Percentiles rank a stretch among this genome's conserved stretches.
phyloP scores from a whole-genome alignment of 2,888 invertebrate genomes.

The Oxycera nigricornis region DNA sequence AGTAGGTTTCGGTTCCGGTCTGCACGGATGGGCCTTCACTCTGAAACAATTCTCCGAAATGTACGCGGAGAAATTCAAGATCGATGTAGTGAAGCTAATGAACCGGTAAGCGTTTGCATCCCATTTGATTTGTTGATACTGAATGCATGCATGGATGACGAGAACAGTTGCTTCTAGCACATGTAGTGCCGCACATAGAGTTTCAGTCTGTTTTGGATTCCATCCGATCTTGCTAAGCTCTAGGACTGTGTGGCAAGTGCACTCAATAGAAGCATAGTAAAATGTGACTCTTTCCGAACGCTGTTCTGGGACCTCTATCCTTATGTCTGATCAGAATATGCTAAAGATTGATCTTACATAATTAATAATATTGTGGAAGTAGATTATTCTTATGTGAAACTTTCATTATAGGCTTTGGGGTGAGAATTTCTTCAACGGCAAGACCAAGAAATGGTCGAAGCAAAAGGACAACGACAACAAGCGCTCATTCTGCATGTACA shows the following conservation, averaged over 20 bases:
- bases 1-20: slow-evolving; percentile 99
- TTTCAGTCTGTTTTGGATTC: slow-evolving; percentile 46
- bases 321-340: slow-evolving; percentile 76
- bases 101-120: slow-evolving; percentile 72
- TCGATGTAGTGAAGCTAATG: slow-evolving; percentile 97
- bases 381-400: slow-evolving; percentile 20
- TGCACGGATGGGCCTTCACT: slow-evolving; percentile 99
- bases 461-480: slow-evolving; percentile 90
- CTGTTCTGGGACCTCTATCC: slow-evolving; percentile 81
- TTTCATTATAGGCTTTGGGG: slow-evolving; percentile 85
- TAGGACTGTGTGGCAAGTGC: slow-evolving; percentile 65
- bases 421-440: slow-evolving; percentile 97
- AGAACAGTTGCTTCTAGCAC: slow-evolving; percentile 59
- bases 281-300: slow-evolving; percentile 66
- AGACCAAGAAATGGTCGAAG: slow-evolving; percentile 98
- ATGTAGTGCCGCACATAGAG: slow-evolving; percentile 56
- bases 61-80: slow-evolving; percentile 99
- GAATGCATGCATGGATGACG: no score
- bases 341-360: slow-evolving; percentile 59
- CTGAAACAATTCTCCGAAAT: slow-evolving; percentile 99
- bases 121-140: no score
- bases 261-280: slow-evolving; percentile 73
- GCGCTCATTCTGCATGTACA: slow-evolving; percentile 98
- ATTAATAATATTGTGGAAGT: slow-evolving; percentile 26
- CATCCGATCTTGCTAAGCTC: slow-evolving; percentile 29